Conservation (phyloP, 92 coral and sea anemone species). For the Diadumene lineata region DNA sequence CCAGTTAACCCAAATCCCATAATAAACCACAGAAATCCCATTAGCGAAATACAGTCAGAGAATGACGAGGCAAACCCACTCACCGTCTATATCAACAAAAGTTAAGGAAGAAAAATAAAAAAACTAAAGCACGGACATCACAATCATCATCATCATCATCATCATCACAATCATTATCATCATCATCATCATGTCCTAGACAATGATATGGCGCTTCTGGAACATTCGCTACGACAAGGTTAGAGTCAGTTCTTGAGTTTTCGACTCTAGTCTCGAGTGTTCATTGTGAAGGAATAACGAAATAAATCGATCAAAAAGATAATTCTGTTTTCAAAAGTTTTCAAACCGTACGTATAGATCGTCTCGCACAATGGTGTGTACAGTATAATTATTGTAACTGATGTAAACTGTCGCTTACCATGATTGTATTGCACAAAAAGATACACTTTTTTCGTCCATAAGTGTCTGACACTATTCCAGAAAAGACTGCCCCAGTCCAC, state of each 20-base stretch:
- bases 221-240: too few species aligned
- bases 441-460: conserved; percentile 57
- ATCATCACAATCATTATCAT: too few species aligned
- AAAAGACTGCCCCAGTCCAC: conserved; percentile 49
- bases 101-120: not conserved
- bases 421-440: conserved; percentile 43
- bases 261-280: too few species aligned
- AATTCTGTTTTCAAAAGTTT: too few species aligned
- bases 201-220: not conserved
- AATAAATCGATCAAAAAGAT: too few species aligned
- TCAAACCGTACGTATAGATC: too few species aligned
- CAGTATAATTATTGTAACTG: too few species aligned
- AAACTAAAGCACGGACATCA: not conserved
- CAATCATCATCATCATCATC: not conserved
- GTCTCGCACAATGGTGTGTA: too few species aligned
- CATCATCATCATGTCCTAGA: not conserved
- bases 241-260: too few species aligned
- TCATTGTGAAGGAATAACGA: too few species aligned
- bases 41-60: conserved; percentile 51
- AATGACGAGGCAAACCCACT: conserved; percentile 44
- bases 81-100: not conserved
- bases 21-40: conserved; percentile 50
- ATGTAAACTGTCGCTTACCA: conserved; percentile 38
- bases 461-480: conserved; percentile 52
- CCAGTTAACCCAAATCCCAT: conserved; percentile 52